Evolutionary conservation across 2,888 invertebrate species (phyloP).

Genomic region (Podabrus alpinus): DNA sequence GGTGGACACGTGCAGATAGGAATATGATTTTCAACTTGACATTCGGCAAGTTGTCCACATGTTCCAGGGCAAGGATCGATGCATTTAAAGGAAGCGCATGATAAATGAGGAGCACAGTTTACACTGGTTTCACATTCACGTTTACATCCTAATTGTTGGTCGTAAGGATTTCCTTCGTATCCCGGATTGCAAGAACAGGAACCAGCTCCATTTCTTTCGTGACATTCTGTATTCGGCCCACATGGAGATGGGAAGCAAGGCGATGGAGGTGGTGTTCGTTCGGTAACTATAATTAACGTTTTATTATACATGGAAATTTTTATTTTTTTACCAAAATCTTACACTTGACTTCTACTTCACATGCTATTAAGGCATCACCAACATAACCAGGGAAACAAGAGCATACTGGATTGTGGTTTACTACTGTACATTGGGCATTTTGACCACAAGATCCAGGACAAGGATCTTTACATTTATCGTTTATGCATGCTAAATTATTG

Average conservation of each 20-base stretch:
- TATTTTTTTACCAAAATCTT: constrained; percentile 39
- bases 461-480: constrained; percentile 82
- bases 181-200: constrained; percentile 81
- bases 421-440: constrained; percentile 81
- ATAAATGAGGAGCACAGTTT: constrained; percentile 72
- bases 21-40: constrained; percentile 77
- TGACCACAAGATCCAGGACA: constrained; percentile 80
- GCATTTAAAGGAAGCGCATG: constrained; percentile 83
- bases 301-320: neutral
- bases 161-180: constrained; percentile 83
- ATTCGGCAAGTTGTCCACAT: constrained; percentile 80
- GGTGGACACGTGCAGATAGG: constrained; percentile 76
- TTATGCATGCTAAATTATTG: constrained; percentile 77
- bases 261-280: constrained; percentile 67
- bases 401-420: constrained; percentile 81
- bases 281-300: constrained; percentile 58
- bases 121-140: constrained; percentile 79
- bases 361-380: constrained; percentile 73
- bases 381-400: constrained; percentile 81
- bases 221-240: constrained; percentile 82
- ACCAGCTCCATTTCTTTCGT: constrained; percentile 81
- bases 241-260: constrained; percentile 85
- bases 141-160: constrained; percentile 67
- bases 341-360: constrained; percentile 54
- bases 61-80: constrained; percentile 83